Evolutionary conservation across 1,140 invertebrate genomes (phyloP).

Genomic region (Meloidogyne floridensis): DNA sequence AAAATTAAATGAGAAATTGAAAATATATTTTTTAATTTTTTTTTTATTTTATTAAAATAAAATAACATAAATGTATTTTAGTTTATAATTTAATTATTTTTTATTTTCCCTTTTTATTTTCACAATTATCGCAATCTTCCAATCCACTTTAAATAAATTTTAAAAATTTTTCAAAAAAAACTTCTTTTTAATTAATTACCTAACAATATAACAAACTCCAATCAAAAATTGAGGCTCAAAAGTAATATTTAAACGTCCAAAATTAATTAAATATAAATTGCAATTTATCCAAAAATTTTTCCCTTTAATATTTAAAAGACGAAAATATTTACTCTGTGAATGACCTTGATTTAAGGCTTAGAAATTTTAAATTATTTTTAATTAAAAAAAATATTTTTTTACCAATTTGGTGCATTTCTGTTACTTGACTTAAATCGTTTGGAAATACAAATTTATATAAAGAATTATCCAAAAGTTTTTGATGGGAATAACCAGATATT

Average conservation of each 20-base stretch:
- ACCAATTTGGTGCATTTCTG: conserved; percentile 8
- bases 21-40: too few relatives aligned
- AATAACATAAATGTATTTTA: too few relatives aligned
- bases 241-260: neutral
- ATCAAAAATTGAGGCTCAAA: neutral
- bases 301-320: neutral
- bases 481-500: neutral
- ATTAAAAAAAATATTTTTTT: neutral
- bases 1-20: too few relatives aligned
- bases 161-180: neutral
- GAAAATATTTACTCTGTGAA: neutral
- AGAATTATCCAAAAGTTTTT: neutral
- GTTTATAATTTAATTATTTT: too few relatives aligned
- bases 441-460: conserved; percentile 19
- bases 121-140: neutral
- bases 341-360: neutral
- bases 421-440: conserved; percentile 3
- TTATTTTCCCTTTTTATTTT: too few relatives aligned
- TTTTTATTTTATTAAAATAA: too few relatives aligned
- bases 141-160: neutral
- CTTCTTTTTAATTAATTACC: neutral
- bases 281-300: neutral
- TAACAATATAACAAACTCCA: neutral
- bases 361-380: neutral
- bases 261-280: neutral